Evolutionary conservation across 2,113 vertebrate genomes (phyloP), one percentile per base, ranked within the genome.

Genomic region (Callithrix jacchus): DNA sequence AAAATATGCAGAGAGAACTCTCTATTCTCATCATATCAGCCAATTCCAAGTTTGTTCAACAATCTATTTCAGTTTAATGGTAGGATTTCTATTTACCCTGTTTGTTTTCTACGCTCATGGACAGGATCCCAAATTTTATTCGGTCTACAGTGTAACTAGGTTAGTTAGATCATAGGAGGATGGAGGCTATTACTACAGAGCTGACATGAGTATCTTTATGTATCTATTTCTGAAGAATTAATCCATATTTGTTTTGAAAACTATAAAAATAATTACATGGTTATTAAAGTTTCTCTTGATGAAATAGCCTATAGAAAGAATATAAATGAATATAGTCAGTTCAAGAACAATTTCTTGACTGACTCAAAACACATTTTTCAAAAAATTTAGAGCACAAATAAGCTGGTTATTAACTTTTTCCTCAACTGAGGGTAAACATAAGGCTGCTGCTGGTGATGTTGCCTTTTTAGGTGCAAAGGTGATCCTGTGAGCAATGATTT

Each of bases 381-480:
- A 79, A 90, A 40, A 88, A n/a, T 11, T 35, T 40, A 14, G 52
- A 96, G 88, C 52, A 40, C 68, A 79, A 56, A 77, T n/a, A 37
- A 56, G 40, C n/a, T 47, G 37, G 82, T 71, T 66, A 56, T 87
- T 82, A 80, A 86, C 61, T 82, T 77, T 94, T 91, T 52, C 20
- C 49, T 61, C 27, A 6, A 9, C n/a, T 64, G 10, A 35, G 49
- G 25, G 27, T 8, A 68, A 86, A 61, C 32, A 47, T 1, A 13
- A 21, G n/a, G 32, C 89, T 94, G 49, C 21, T 87, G 32, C 27
- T 27, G n/a, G 58, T 40, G 23, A 20, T 1, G 52, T 3, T 80
- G 42, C 68, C n/a, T 45, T 94, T 42, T 58, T 42, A 16, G 87
- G 95, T 83, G 97, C 90, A 87, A 42, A 91, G 92, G 90, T 94